These are phyloP conservation scores for Holotrichia oblita DNA, from an alignment of 1,140 invertebrate genomes.

Conservation along the genomic window DNA sequence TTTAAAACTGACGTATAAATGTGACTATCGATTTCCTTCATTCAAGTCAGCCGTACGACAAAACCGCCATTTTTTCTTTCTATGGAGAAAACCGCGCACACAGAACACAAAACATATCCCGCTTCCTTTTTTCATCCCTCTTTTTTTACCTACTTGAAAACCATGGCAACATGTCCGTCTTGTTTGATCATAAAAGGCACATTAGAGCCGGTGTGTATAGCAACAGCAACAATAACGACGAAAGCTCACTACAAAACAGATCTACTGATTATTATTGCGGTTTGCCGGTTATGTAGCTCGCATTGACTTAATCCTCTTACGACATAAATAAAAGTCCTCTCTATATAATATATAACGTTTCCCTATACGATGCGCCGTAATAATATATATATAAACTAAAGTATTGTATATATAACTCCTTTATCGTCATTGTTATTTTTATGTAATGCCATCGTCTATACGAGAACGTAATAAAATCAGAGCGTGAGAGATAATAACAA, in stretches of 20 bases:
- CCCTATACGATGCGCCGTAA: too few relatives aligned
- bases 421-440: too few relatives aligned
- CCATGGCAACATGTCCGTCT: constrained; percentile 10
- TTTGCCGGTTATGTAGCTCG: not conserved
- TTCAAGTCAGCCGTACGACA: not conserved
- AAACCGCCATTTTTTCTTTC: too few relatives aligned
- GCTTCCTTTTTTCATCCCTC: not conserved
- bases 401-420: too few relatives aligned
- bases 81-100: not conserved
- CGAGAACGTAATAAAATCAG: too few relatives aligned
- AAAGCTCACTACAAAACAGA: not conserved
- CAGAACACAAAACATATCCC: not conserved
- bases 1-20: not conserved
- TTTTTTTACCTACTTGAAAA: not conserved
- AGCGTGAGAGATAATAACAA: too few relatives aligned
- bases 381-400: too few relatives aligned
- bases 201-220: not conserved
- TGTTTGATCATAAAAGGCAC: not conserved
- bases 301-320: constrained; percentile 12
- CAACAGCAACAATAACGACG: not conserved
- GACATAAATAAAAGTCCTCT: not conserved
- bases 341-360: too few relatives aligned
- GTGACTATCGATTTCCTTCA: not conserved
- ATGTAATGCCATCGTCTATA: too few relatives aligned
- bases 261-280: constrained; percentile 12